Base-by-base conservation (phyloP, 2,888 invertebrate species). In the Drosophila meridionalis region DNA sequence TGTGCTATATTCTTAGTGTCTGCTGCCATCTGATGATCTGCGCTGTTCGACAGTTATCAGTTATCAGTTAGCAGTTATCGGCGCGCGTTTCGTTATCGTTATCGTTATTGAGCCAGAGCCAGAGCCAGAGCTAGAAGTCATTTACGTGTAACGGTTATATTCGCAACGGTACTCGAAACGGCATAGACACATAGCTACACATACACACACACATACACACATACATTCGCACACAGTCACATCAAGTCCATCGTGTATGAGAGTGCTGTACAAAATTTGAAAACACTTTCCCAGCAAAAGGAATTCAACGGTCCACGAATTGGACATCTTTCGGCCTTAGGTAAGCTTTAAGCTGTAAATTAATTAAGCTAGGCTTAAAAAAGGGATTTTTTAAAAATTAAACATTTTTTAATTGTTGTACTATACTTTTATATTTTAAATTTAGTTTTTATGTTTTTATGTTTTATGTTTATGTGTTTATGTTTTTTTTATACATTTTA, bases 31-130 rank as follows among this genome's bases (percentile, higher is more conserved):
- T 52, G 50, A 59, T 50, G 57, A 53, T 72, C 67, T 67, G 59
- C n/a, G 53, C 58, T 42, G 76, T 50, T 45, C 28, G 2, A 40
- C 64, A 75, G 67, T 68, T 55, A 65, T 65, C 64, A 65, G 38
- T 67, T 53, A 64, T 58, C 63, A 63, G 36, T 67, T 58, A 63
- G 30, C 63, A 56, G 47, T 28, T 55, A 73, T 52, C 76, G 76
- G 48, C 76, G 67, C 78, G 76, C 67, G 61, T 9, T 45, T 67
- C 77, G 77, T 42, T 66, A 64, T 74, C 59, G 73, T 28, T 74
- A 69, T 74, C 59, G 73, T 20, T 69, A 59, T 34, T 8, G 34
- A 48, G 48, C 45, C 5, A 28, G 42, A 62, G 34, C 32, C n/a
- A 14, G 45, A 48, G 50, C 50, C 48, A 64, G 34, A 56, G 28